Evolutionary conservation across 2,113 vertebrate species (phyloP).

Genomic region (Alligator sinensis): DNA sequence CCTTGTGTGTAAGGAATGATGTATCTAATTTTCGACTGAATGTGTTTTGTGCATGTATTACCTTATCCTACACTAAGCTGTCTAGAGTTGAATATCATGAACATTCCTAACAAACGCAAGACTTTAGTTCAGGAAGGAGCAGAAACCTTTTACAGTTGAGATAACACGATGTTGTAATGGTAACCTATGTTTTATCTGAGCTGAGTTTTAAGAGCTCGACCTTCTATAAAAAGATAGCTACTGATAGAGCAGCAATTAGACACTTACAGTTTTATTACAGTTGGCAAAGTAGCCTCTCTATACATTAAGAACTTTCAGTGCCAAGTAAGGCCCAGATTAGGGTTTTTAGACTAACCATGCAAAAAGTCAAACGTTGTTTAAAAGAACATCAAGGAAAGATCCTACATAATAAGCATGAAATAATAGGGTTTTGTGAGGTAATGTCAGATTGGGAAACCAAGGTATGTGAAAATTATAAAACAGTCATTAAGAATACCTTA

Average conservation of each 20-base stretch:
- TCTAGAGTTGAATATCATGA: neutral
- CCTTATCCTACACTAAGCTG: neutral
- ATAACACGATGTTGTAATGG: neutral
- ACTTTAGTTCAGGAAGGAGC: neutral
- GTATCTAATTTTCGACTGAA: neutral
- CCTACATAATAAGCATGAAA: conserved; percentile 17
- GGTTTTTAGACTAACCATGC: neutral
- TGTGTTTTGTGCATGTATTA: neutral
- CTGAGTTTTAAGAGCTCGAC: neutral
- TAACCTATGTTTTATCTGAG: accelerated
- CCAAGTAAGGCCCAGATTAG: neutral
- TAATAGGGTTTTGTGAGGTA: neutral
- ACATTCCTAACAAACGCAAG: neutral
- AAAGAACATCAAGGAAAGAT: neutral
- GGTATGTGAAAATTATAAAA: conserved; percentile 24
- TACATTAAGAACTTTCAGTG: neutral
- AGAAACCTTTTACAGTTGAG: neutral
- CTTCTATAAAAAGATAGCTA: neutral
- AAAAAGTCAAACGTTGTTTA: conserved; percentile 11
- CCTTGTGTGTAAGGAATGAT: neutral
- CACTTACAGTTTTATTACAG: conserved; percentile 2
- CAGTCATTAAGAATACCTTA: conserved; percentile 32
- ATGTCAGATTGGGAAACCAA: conserved; percentile 12
- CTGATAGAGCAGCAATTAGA: neutral
- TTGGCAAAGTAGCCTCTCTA: conserved; percentile 2